phyloP scores from a whole-genome alignment of 2,888 invertebrate species.

The Heliconius aoede region DNA sequence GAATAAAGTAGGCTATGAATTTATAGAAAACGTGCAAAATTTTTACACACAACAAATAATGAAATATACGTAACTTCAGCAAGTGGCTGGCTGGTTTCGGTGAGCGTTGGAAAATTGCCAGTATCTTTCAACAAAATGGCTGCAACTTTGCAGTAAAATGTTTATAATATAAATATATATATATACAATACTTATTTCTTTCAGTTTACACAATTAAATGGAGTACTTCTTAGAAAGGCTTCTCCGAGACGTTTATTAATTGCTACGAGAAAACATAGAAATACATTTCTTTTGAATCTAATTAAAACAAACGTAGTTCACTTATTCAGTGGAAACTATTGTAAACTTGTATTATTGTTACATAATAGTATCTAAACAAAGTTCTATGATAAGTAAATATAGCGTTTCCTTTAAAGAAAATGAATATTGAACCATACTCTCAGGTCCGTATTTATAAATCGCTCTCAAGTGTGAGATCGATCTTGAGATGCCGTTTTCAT shows the following conservation, averaged over 20 bases:
- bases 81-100: constrained; percentile 24
- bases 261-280: constrained; percentile 9
- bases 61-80: constrained; percentile 29
- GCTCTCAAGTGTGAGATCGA: no score
- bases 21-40: not conserved
- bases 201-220: not conserved
- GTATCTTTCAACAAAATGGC: constrained; percentile 37
- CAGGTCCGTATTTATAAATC: not conserved
- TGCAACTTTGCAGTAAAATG: constrained; percentile 30
- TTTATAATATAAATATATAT: constrained; percentile 31
- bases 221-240: not conserved
- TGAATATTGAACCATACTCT: no score
- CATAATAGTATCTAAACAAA: not conserved
- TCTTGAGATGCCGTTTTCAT: no score
- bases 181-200: constrained; percentile 30
- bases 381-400: not conserved
- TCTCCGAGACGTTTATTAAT: constrained; percentile 10
- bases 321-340: not conserved
- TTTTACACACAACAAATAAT: constrained; percentile 9
- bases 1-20: not conserved
- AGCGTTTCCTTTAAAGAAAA: not conserved
- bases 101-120: constrained; percentile 32
- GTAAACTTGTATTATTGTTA: not conserved
- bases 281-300: constrained; percentile 7
- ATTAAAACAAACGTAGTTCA: constrained; percentile 11